Evolutionary conservation across 2,113 vertebrate genomes (phyloP).

Genomic region (Oxygymnocypris stewartii): DNA sequence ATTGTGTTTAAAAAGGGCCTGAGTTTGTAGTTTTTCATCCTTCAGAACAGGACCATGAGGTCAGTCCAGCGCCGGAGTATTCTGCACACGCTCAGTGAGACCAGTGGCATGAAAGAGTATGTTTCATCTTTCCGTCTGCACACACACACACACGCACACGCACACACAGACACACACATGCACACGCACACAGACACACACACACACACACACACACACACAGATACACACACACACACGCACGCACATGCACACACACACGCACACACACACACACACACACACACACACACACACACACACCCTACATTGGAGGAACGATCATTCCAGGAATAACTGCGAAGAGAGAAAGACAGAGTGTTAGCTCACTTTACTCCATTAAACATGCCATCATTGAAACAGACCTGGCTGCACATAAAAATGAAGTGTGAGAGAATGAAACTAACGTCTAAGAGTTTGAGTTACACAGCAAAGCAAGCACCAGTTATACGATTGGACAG

Average conservation of each 20-base stretch:
- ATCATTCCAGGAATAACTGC: conserved; percentile 96
- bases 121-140: conserved; percentile 80
- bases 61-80: conserved; percentile 84
- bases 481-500: conserved; percentile 3
- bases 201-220: too few species aligned
- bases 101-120: conserved; percentile 66
- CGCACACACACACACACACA: conserved; percentile 48
- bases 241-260: too few species aligned
- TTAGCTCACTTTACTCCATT: conserved; percentile 29
- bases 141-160: not conserved
- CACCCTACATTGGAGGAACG: conserved; percentile 94
- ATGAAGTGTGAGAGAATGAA: not conserved
- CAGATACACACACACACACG: too few species aligned
- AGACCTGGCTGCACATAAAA: not conserved
- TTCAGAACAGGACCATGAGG: conserved; percentile 75
- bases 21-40: conserved; percentile 92
- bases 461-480: not conserved
- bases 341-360: conserved; percentile 54
- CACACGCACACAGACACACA: too few species aligned
- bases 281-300: conserved; percentile 73
- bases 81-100: conserved; percentile 73
- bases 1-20: conserved; percentile 93
- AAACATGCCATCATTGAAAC: not conserved
- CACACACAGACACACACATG: too few species aligned
- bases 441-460: not conserved